Base-by-base conservation (phyloP, 2,888 invertebrate genomes). In the Galeruca laticollis region DNA sequence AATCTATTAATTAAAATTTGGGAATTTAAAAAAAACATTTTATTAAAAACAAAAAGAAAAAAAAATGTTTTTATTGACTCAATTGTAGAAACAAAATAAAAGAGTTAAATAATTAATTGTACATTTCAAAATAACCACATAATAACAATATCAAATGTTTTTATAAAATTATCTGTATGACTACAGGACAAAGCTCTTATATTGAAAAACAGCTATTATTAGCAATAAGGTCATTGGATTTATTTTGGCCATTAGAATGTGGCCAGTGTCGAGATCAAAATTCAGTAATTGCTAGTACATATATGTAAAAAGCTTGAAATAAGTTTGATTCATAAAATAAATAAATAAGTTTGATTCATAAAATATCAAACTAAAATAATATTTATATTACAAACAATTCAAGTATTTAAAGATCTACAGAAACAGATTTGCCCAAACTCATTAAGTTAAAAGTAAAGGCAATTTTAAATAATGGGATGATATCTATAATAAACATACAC, bases 141-240 rank as follows among this genome's bases (percentile, higher is more conserved):
- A 2, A 47, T 47, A 9, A 26, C 26, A 26, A 26, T 26, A 3
- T 26, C 3, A 26, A 26, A 3, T 26, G 26, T 26, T 26, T 26
- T 26, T 26, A 26, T 21, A 52, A 26, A 6, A 26, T 21, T 40
- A 33, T 57, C 10, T 33, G 10, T 33, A 35, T 15, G 15, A 8
- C 33, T 35, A 35, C 9, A 65, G 57, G 49, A 57, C 49, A 65
- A 57, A 47, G 65, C 65, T 57, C 57, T 33, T 18, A 35, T 33
- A 61, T 51, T 4, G 33, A 40, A 20, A 15, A 47, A 49, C 2
- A 31, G 8, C 56, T 65, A 65, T 47, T 47, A 57, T 57, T 57
- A 65, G 57, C 33, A 35, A 47, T 65, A 65, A 65, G 65, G 65
- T 57, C 65, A 47, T 43, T 65, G 33, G 47, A 65, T 60, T 60